Conservation (phyloP, 1,140 invertebrate species). For the Spodoptera frugiperda region DNA sequence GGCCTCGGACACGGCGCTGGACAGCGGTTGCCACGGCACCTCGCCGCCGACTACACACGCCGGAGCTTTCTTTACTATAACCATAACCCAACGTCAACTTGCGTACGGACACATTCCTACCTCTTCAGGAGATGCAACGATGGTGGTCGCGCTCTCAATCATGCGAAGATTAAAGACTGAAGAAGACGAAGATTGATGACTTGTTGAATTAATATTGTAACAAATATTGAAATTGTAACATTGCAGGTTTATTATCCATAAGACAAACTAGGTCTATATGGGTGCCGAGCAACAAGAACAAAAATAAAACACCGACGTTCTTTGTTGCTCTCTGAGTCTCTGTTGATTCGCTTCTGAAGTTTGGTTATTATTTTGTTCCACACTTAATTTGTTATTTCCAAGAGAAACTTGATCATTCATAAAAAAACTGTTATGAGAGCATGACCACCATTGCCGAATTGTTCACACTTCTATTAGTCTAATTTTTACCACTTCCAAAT, state of each 20-base stretch:
- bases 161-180: too few relatives aligned
- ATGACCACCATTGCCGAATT: neutral
- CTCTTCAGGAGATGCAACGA: neutral
- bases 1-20: conserved; percentile 77
- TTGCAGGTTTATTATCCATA: neutral
- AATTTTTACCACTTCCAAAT: neutral
- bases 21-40: conserved; percentile 85
- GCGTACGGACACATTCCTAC: conserved; percentile 26
- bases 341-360: too few relatives aligned
- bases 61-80: conserved; percentile 88
- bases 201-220: too few relatives aligned
- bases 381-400: too few relatives aligned
- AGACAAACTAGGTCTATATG: neutral
- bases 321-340: too few relatives aligned
- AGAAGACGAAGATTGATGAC: too few relatives aligned
- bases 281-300: too few relatives aligned
- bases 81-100: conserved; percentile 51
- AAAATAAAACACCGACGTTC: too few relatives aligned
- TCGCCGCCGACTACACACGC: conserved; percentile 87
- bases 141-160: neutral
- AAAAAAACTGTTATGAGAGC: too few relatives aligned
- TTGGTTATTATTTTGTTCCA: too few relatives aligned
- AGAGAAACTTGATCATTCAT: too few relatives aligned
- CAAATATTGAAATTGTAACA: neutral
- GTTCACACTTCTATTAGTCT: neutral